Evolutionary conservation across 1,140 invertebrate species (phyloP), one percentile per base, ranked within the genome.

Genomic region (Ceratina calcarata): DNA sequence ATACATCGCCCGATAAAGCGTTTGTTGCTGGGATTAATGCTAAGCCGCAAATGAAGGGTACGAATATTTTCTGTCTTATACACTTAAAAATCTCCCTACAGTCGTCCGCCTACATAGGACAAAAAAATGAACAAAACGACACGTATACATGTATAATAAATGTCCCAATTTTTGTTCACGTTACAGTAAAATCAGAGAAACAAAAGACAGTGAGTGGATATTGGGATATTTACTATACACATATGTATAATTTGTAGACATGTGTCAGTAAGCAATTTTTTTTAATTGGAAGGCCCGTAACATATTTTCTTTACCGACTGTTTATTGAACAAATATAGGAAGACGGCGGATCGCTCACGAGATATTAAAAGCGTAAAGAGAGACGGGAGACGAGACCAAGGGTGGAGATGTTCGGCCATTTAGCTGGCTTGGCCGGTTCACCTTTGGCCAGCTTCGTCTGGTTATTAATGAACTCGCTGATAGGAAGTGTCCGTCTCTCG

Each of bases 401-500:
- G 65, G 79, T 84, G 82, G 81, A 80, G 81, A 83, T 68, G 71
- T 87, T 85, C 83, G 85, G 82, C 80, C 86, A 86, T 91, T 91
- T 87, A 90, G 85, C 61, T 78, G 80, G 67, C 81, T 78, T 78
- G 73, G 67, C 80, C 80, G 70, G 67, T 78, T 80, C 84, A 86
- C 85, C 86, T 83, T 85, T 81, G 81, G 72, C 81, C 78, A 78
- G 82, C 74, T 83, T 78, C 83, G 85, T 89, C 85, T 74, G 84
- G 87, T 91, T 91, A 91, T 90, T 90, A 92, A 90, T 91, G 89
- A 89, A 89, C 86, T 62, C 85, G 78, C 83, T 90, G 90, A 91
- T 91, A 91, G 88, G 88, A 89, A 88, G 86, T 91, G 90, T 92
- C 91, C 89, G 87, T 87, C 87, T 90, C 84, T 86, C 82, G 80